Evolutionary conservation across 1,140 invertebrate species (phyloP).

Genomic region (Cydia fagiglandana): DNA sequence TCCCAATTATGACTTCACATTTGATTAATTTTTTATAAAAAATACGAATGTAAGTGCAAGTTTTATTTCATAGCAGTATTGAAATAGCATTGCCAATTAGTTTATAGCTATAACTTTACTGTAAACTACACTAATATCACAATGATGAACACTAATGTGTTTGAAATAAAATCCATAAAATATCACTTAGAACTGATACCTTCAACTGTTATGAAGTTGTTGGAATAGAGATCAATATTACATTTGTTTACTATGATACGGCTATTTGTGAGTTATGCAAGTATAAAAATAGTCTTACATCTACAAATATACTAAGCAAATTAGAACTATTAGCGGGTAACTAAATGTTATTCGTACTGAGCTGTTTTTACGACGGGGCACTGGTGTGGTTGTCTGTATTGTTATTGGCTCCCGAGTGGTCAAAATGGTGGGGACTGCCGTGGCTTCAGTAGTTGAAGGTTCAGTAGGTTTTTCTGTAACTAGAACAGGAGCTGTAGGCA

Average conservation of each 20-base stretch:
- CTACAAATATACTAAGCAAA: background rate
- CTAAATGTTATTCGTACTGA: constrained; percentile 3
- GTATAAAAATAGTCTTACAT: background rate
- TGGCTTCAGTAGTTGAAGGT: constrained; percentile 34
- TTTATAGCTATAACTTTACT: background rate
- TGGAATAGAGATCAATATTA: constrained; percentile 18
- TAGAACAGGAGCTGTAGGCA: constrained; percentile 3
- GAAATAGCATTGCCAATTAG: constrained; percentile 7
- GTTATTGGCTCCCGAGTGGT: constrained; percentile 29
- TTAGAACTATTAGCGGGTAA: background rate
- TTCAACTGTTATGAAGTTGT: background rate
- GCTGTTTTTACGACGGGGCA: constrained; percentile 1
- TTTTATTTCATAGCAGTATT: constrained; percentile 18
- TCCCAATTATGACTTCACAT: constrained; percentile 68
- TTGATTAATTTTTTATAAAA: constrained; percentile 51
- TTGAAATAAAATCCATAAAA: constrained; percentile 3
- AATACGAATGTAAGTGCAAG: constrained; percentile 14
- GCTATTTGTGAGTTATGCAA: background rate
- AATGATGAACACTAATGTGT: constrained; percentile 23
- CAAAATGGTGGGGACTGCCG: constrained; percentile 28
- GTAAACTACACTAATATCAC: constrained; percentile 32
- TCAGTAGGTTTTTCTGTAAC: constrained; percentile 32
- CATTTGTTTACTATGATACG: constrained; percentile 8
- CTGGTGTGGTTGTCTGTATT: constrained; percentile 16
- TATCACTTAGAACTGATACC: constrained; percentile 5